A percentile compares a stretch with the other conserved stretches of the same genome.
These are phyloP conservation scores for Oligia fasciuncula DNA, from an alignment of 2,888 invertebrate genomes.

Conservation along the genomic window DNA sequence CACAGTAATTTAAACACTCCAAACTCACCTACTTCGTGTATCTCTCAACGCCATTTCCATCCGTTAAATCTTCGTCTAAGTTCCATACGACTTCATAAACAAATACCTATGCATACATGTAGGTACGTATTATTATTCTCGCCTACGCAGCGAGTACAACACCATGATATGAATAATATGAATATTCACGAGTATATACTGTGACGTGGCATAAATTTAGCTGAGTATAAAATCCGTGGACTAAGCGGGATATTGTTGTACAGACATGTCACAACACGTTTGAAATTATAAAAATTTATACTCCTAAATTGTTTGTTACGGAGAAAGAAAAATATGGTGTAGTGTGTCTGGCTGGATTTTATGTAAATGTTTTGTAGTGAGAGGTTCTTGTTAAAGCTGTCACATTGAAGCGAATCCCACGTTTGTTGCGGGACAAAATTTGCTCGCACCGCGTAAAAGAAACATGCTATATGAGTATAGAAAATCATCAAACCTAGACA, in stretches of 20 bases:
- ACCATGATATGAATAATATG: constrained; percentile 74
- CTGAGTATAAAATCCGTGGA: constrained; percentile 66
- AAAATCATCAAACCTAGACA: too few species aligned
- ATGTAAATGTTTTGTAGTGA: constrained; percentile 5
- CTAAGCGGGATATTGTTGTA: constrained; percentile 65
- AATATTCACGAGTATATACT: constrained; percentile 80
- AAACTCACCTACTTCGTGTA: constrained; percentile 1
- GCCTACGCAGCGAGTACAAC: constrained; percentile 64
- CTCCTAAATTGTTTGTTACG: constrained; percentile 53
- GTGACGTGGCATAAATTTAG: constrained; percentile 82
- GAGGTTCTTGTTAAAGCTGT: background rate
- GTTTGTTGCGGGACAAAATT: background rate
- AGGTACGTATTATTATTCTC: constrained; percentile 58
- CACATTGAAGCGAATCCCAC: background rate
- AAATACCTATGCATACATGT: constrained; percentile 57
- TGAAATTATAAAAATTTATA: constrained; percentile 59
- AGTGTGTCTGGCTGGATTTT: constrained; percentile 13
- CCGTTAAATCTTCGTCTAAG: constrained; percentile 53
- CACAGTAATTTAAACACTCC: constrained; percentile 18
- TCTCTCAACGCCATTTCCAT: constrained; percentile 36
- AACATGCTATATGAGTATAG: too few species aligned
- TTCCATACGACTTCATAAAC: constrained; percentile 62
- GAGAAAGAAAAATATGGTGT: constrained; percentile 27
- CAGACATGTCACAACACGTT: constrained; percentile 60
- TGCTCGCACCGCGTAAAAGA: background rate